Percentiles rank a stretch among this genome's conserved stretches.
Evolutionary conservation across 2,888 invertebrate genomes (phyloP).

Genomic region (Apoda limacodes): DNA sequence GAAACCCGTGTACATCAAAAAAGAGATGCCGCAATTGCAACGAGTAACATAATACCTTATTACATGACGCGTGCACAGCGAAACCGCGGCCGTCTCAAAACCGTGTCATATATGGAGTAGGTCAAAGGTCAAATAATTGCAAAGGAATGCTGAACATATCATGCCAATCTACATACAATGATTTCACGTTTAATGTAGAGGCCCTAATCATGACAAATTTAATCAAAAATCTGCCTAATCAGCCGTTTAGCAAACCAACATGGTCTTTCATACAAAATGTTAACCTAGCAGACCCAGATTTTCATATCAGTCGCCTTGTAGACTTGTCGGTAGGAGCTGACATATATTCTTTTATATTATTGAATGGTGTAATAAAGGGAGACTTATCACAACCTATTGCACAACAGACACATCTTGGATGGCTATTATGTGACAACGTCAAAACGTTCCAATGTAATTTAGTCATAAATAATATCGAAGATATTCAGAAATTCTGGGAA

Average conservation of each 20-base stretch:
- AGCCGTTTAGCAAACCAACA: constrained; percentile 4
- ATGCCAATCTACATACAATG: constrained; percentile 2
- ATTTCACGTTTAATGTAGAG: constrained; percentile 6
- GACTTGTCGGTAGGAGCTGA: constrained; percentile 9
- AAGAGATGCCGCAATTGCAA: constrained; percentile 1
- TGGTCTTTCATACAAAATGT: constrained; percentile 5
- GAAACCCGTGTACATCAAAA: constrained; percentile 1
- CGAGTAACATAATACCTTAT: background rate
- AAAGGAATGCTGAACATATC: constrained; percentile 10
- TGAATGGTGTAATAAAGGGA: too few species aligned
- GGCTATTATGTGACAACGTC: constrained; percentile 11
- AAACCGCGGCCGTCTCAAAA: background rate
- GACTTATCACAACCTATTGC: too few species aligned
- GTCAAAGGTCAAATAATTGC: constrained; percentile 12
- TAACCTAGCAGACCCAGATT: constrained; percentile 8
- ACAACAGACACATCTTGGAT: constrained; percentile 11
- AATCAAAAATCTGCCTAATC: constrained; percentile 6
- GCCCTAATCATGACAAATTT: constrained; percentile 11
- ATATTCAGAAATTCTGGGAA: constrained; percentile 8
- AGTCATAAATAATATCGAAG: constrained; percentile 3
- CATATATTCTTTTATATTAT: constrained; percentile 6
- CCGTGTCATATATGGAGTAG: constrained; percentile 11
- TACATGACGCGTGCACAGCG: constrained; percentile 1
- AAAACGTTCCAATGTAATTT: constrained; percentile 7
- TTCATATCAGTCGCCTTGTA: too few species aligned